Base-by-base conservation (phyloP, 2,113 vertebrate species). In the Acanthisitta chloris region DNA sequence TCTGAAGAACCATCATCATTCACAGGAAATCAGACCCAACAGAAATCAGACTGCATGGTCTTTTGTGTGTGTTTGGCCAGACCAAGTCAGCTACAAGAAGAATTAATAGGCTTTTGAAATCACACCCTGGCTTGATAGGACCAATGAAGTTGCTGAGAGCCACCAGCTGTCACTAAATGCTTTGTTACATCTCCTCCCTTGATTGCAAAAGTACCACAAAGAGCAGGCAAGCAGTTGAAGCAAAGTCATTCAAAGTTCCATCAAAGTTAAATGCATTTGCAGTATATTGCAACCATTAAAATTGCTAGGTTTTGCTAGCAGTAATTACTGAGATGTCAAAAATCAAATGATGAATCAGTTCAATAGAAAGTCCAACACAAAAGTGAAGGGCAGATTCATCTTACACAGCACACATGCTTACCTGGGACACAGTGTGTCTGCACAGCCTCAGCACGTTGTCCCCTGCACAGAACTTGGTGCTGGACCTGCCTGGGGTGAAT, bases 321-420 rank as follows among this genome's bases (percentile, higher is more conserved):
- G 90, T 90, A 85, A 96, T 95, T 91, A 90, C 94, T 2, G 29
- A 92, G 88, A 69, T 69, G 78, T 92, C 95, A 92, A 86, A 95
- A 97, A 82, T 42, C 61, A 25, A 48, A 49, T 86, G 69, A 94
- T 93, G 13, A 76, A 92, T 90, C 36, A 82, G 81, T 59, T 76
- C 46, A 42, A 9, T 17, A 38, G 59, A 2, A 67, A 87, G 55
- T 19, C 81, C 65, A 51, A 9, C 9, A 18, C 46, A 8, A 38
- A n/a, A 71, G 34, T 2, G 84, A 94, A 84, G 87, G 96, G 73
- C 86, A 87, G 87, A 9, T 48, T 19, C 38, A 4, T 21, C 46
- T 24, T 7, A 16, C 45, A 7, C 34, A 16, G 72, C 66, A 6
- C 73, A 36, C 4, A 1, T 0, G 31, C 70, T 16, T 1, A 1